Evolutionary conservation across 2,888 invertebrate genomes (phyloP).

Genomic region (Drosophila putrida): DNA sequence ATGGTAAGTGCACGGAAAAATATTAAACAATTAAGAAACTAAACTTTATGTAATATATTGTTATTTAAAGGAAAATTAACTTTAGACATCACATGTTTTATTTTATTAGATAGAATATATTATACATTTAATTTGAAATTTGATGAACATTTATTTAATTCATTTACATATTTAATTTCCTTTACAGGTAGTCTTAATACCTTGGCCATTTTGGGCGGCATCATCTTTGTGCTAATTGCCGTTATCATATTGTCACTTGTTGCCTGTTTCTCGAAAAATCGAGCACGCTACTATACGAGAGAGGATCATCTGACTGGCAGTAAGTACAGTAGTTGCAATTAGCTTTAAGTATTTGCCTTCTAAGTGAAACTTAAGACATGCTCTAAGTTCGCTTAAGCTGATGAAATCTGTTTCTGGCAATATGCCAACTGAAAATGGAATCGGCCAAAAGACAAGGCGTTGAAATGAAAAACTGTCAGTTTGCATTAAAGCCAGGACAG

Average conservation of each 20-base stretch:
- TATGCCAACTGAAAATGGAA: constrained; percentile 42
- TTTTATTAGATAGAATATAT: background rate
- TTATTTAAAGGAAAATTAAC: too few relatives aligned
- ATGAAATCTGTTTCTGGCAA: constrained; percentile 50
- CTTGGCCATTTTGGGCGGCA: constrained; percentile 85
- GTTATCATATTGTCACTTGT: constrained; percentile 84
- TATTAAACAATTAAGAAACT: too few relatives aligned
- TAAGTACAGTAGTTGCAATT: constrained; percentile 69
- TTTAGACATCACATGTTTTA: background rate
- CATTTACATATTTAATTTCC: constrained; percentile 13
- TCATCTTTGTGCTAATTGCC: constrained; percentile 84
- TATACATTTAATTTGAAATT: background rate
- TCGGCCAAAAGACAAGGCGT: constrained; percentile 44
- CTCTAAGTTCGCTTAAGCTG: constrained; percentile 14
- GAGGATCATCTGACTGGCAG: constrained; percentile 87
- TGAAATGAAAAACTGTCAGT: constrained; percentile 58
- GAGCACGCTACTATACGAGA: constrained; percentile 92
- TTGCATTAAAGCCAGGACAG: constrained; percentile 31
- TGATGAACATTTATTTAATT: background rate
- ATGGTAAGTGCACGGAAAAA: constrained; percentile 82
- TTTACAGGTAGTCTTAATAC: constrained; percentile 87
- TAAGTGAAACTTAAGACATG: background rate
- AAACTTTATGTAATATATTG: too few relatives aligned
- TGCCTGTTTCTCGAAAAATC: constrained; percentile 89
- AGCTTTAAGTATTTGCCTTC: constrained; percentile 1